These are phyloP conservation scores for Engystomops pustulosus DNA, from an alignment of 2,113 vertebrate genomes.

Conservation along the genomic window DNA sequence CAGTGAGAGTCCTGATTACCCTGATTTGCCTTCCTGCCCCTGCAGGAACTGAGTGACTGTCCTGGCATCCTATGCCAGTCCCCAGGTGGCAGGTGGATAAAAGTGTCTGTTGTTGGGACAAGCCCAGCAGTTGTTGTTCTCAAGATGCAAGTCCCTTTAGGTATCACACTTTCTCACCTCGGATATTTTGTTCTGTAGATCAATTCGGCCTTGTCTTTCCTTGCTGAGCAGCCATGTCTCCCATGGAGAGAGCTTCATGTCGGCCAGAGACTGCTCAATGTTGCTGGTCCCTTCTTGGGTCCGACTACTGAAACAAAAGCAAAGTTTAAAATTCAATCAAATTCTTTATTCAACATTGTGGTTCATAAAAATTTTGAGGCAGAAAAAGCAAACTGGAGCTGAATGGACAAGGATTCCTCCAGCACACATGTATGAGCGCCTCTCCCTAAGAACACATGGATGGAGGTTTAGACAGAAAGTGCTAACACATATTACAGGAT, in stretches of 20 bases:
- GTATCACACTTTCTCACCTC: constrained; percentile 73
- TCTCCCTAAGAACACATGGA: not conserved
- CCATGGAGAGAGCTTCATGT: constrained; percentile 82
- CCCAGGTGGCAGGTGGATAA: too few relatives aligned
- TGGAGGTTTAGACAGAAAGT: not conserved
- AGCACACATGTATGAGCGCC: not conserved
- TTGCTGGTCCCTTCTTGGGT: not conserved
- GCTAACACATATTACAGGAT: not conserved
- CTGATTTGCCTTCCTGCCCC: too few relatives aligned
- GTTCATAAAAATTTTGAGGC: too few relatives aligned
- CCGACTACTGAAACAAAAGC: not conserved
- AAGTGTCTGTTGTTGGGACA: too few relatives aligned
- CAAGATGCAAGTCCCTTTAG: too few relatives aligned
- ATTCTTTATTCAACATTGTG: too few relatives aligned
- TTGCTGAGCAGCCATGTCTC: constrained; percentile 92
- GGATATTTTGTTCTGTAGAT: constrained; percentile 77
- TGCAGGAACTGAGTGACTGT: too few relatives aligned
- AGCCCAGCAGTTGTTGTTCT: too few relatives aligned
- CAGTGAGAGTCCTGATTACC: too few relatives aligned
- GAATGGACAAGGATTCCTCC: not conserved
- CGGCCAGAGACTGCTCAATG: constrained; percentile 59
- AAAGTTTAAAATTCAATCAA: not conserved
- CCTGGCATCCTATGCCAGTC: too few relatives aligned
- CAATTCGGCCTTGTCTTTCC: constrained; percentile 82
- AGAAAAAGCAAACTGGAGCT: too few relatives aligned